These are phyloP conservation scores for Hypomesus transpacificus DNA, from an alignment of 2,113 vertebrate genomes.

Conservation along the genomic window DNA sequence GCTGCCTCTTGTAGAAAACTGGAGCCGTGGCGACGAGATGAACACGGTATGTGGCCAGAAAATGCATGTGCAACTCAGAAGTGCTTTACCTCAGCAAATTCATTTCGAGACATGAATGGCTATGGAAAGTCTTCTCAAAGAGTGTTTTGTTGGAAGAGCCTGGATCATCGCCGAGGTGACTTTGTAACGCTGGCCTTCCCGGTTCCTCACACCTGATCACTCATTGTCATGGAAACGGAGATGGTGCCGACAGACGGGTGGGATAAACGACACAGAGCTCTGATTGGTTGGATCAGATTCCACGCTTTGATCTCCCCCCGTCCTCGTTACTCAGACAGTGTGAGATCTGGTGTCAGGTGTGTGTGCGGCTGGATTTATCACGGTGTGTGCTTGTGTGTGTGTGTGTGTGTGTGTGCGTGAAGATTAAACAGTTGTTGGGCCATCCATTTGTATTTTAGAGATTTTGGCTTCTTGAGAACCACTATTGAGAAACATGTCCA, in stretches of 20 bases:
- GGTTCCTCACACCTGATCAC: conserved; percentile 56
- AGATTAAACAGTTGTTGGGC: background rate
- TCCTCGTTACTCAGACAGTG: conserved; percentile 49
- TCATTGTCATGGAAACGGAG: conserved; percentile 50
- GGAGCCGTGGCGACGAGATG: conserved; percentile 4
- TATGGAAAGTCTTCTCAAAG: no score
- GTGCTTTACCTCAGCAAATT: no score
- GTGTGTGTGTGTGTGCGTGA: background rate
- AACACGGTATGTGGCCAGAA: no score
- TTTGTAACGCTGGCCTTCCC: conserved; percentile 24
- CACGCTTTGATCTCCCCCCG: conserved; percentile 59
- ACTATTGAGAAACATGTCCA: background rate
- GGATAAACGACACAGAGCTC: conserved; percentile 50
- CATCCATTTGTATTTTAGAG: background rate
- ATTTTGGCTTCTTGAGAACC: background rate
- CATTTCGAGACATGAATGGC: no score
- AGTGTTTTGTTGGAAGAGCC: no score
- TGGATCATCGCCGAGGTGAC: conserved; percentile 50
- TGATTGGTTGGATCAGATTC: conserved; percentile 55
- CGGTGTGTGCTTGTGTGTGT: conserved; percentile 18
- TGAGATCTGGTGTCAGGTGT: conserved; percentile 40
- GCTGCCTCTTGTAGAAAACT: conserved; percentile 9
- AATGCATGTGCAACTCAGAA: no score
- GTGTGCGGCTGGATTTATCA: conserved; percentile 2
- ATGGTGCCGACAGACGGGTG: conserved; percentile 48